phyloP scores from a whole-genome alignment of 2,797 vertebrate species.

The Chrysolophus pictus region DNA sequence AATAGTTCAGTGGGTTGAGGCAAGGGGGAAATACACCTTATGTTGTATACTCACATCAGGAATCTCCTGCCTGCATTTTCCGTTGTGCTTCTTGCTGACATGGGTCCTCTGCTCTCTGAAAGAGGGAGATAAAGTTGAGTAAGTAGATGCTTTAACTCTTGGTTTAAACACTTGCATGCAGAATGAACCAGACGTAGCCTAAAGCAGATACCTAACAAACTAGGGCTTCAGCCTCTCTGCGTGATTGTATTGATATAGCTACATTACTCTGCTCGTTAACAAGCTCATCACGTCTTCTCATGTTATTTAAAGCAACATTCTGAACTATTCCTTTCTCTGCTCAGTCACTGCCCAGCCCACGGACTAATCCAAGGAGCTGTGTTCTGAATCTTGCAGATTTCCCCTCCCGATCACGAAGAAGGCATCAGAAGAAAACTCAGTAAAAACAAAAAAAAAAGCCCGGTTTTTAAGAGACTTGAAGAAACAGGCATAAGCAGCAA shows the following conservation, averaged over 20 bases:
- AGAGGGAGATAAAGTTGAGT: not conserved
- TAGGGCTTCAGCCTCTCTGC: not conserved
- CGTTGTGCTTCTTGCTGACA: slow-evolving; percentile 20
- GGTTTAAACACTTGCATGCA: not conserved
- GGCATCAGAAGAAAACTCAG: not conserved
- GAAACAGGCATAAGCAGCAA: not conserved
- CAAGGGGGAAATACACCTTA: not conserved
- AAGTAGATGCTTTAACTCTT: not conserved
- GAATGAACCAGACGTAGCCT: not conserved
- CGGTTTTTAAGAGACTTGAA: not conserved
- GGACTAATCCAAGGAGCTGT: not conserved
- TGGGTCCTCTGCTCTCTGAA: slow-evolving; percentile 22
- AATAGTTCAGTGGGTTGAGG: not conserved
- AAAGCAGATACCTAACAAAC: not conserved
- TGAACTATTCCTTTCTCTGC: not conserved
- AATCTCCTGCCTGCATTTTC: slow-evolving; percentile 9
- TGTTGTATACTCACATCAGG: not conserved
- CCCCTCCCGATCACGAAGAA: not conserved
- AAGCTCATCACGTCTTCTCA: not conserved
- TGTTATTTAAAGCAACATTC: not conserved
- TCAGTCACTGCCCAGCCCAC: not conserved
- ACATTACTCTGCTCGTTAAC: not conserved
- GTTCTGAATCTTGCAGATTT: not conserved
- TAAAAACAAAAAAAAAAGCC: not conserved
- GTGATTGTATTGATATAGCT: not conserved